Evolutionary conservation across 1,140 invertebrate genomes (phyloP), one percentile per base, ranked within the genome.

Genomic region (Microplitis demolitor): DNA sequence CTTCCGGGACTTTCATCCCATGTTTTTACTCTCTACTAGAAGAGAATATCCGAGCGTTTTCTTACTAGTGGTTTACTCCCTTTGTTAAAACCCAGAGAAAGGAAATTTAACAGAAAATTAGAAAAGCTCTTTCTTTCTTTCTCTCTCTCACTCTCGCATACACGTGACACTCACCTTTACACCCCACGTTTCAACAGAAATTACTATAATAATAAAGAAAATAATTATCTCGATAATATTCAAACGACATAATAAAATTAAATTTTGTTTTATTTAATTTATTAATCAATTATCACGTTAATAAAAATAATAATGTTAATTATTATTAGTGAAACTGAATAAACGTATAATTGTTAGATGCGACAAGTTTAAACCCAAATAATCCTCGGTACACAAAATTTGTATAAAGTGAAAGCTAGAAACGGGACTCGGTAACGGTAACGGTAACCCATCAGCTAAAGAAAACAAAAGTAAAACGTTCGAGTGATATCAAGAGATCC

Each of bases 31-130:
- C 51, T 37, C 61, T 71, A 63, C 56, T 50, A 16, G 45, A 56
- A 45, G 33, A 69, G 62, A 69, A 64, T 67, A 13, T 62, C 56
- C 66, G 45, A 66, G 66, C 45, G 54, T 75, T 72, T 75, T 69
- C 69, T 68, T 68, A 53, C 58, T 45, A 64, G 39, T 64, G 74
- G 74, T 72, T 75, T 75, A 70, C 71, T 62, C 54, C 71, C 68
- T 75, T 75, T 74, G 69, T 76, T 71, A 13, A 60, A 35, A 70
- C 74, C 4, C 64, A 3, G 39, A 66, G 67, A 68, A 66, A 75
- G 68, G 67, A 81, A 83, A 75, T 82, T 82, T 79, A 79, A 82
- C 78, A 74, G 80, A 81, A 76, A 78, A 83, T 83, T 81, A 80
- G 74, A 80, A 68, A 72, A 66, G 45, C 74, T 72, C 66, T 37